Conservation (phyloP, 2,113 vertebrate species). For the Sigmodon hispidus region DNA sequence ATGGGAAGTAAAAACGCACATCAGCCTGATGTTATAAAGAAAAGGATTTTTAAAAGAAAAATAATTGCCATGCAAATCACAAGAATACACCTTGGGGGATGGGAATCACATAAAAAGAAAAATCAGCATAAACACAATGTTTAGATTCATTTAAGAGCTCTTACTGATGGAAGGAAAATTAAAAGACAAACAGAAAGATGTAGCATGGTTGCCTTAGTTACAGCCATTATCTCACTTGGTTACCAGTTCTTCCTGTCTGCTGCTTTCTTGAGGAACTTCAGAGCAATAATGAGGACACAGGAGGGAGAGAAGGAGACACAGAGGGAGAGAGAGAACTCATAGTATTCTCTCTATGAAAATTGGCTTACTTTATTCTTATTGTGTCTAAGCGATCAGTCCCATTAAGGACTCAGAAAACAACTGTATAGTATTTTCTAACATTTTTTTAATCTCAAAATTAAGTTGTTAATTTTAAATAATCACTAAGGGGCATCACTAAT, state of each 20-base stretch:
- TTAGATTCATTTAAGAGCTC: conserved; percentile 51
- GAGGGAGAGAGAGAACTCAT: no score
- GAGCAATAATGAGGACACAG: background rate
- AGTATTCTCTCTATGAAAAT: background rate
- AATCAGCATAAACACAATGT: conserved; percentile 59
- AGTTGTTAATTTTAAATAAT: conserved; percentile 33
- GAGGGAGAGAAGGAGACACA: no score
- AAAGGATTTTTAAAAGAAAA: conserved; percentile 6
- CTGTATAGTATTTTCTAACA: background rate
- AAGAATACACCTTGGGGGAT: conserved; percentile 5
- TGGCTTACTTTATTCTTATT: background rate
- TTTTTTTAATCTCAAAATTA: conserved; percentile 45
- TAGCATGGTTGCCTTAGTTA: conserved; percentile 32
- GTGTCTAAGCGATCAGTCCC: background rate
- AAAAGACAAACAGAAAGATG: conserved; percentile 30
- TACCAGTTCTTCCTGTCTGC: background rate
- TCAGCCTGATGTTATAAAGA: background rate
- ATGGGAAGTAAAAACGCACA: background rate
- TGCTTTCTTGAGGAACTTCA: background rate
- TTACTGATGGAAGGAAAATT: conserved; percentile 43
- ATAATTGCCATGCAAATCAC: conserved; percentile 16
- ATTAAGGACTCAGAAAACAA: conserved; percentile 26
- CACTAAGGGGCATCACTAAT: background rate
- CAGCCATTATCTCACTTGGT: conserved; percentile 21
- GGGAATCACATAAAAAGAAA: conserved; percentile 25